Base-by-base conservation (phyloP, 2,113 vertebrate species). In the Meles meles region DNA sequence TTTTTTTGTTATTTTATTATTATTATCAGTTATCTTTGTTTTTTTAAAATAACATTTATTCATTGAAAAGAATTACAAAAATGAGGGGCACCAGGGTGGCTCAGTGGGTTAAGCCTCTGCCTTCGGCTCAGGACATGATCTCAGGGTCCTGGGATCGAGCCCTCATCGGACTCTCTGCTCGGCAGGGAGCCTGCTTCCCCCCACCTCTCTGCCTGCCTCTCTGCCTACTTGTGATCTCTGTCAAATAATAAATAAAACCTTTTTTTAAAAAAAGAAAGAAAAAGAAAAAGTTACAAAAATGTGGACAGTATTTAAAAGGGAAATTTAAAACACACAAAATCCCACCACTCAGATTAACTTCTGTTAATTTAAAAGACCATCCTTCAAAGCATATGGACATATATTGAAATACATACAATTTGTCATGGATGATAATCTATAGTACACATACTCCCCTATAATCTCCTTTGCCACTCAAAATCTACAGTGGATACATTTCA, bases 321-420 rank as follows among this genome's bases (percentile, higher is more conserved):
- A 37, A 93, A 93, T 77, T 86, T 34, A 95, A 88, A 88, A 85
- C 49, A 25, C 47, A 80, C 6, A 88, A 88, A 92, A 88, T 69
- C 21, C 55, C 6, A 91, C n/a, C 15, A 77, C 17, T 47, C 49
- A 93, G 79, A 93, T 93, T 13, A 90, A 85, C n/a, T 72, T 81
- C 31, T 71, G 3, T 71, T 23, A 91, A 92, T 57, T 77, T 89
- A 93, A 82, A 77, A 63, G 18, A 25, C 23, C 27, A 93, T 72
- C 67, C 15, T 92, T 49, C 49, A 29, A 89, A 17, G 27, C 18
- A 42, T 49, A 84, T 63, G n/a, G 37, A 65, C 25, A 88, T 44
- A 57, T 69, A 34, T 5, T 69, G 39, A 94, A 90, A 89, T 15
- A 95, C 3, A 42, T 71, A 44, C 6, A 93, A 47, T 90, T 84